These are phyloP conservation scores for Pseudomyrmex concolor DNA, from an alignment of 1,140 invertebrate genomes.

Conservation along the genomic window DNA sequence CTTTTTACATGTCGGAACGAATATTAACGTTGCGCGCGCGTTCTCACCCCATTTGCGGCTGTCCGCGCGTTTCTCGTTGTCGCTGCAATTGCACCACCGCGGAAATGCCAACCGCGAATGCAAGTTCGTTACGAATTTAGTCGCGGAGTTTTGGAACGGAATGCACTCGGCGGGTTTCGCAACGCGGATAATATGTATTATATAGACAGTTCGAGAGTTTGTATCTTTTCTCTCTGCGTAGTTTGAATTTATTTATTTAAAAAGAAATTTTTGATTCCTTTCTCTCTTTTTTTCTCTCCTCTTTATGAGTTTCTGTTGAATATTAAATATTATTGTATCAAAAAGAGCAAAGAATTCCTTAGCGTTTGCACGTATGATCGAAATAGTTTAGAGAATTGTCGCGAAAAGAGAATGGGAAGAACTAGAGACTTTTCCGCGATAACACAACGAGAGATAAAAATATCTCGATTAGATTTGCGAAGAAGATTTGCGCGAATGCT, in stretches of 20 bases:
- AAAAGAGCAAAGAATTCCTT: too few relatives aligned
- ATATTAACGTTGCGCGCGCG: background rate
- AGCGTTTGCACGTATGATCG: too few relatives aligned
- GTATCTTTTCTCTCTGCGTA: background rate
- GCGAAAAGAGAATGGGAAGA: background rate
- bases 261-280: background rate
- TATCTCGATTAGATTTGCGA: constrained; percentile 23
- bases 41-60: background rate
- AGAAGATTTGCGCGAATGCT: constrained; percentile 17
- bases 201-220: background rate
- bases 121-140: constrained; percentile 44
- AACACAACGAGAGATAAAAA: background rate
- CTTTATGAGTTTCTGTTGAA: background rate
- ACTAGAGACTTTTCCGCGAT: background rate
- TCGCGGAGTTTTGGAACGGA: constrained; percentile 1
- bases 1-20: constrained; percentile 12
- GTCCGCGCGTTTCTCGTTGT: background rate
- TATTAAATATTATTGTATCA: too few relatives aligned
- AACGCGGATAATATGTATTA: background rate
- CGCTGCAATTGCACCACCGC: background rate
- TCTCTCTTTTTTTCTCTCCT: background rate
- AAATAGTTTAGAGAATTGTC: background rate
- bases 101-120: constrained; percentile 12
- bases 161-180: background rate
- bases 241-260: background rate